Evolutionary conservation across 2,113 vertebrate genomes (phyloP), one percentile per base, ranked within the genome.

Genomic region (Nothoprocta perdicaria): DNA sequence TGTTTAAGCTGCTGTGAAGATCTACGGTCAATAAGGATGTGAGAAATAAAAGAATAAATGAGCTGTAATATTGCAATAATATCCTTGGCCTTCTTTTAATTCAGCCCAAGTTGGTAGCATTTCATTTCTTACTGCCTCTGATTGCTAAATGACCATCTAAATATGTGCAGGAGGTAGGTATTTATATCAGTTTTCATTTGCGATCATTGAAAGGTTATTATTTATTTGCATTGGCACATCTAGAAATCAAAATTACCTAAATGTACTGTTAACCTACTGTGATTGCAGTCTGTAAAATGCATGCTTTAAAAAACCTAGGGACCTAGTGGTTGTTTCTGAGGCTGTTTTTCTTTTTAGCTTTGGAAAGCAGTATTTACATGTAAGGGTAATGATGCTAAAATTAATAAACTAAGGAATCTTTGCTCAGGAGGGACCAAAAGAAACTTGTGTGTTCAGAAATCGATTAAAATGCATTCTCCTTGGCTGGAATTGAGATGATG

Each of bases 381-480:
- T 46, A 84, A 75, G 22, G 24, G 53, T 80, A 81, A 76, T n/a
- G 43, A 50, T 62, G 43, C 41, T 86, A 63, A 86, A 90, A 86
- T 84, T 84, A 86, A 75, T 75, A 72, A 93, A 83, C 48, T 65
- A 66, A 89, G 40, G 58, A 74, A 33, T 78, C 71, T 78, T 68
- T 73, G 33, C 84, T 85, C 26, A 65, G 40, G 61, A 80, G 55
- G 8, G 21, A 63, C 22, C 22, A 1, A 76, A 84, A 90, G 24
- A 89, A 81, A 82, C 67, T 41, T 52, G 2, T 82, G 27, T 90
- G 48, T 81, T 92, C 60, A 84, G 67, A 90, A 79, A 74, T 40
- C 38, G 14, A 84, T 82, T 94, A 74, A 84, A 92, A 90, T 69
- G 22, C 16, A 14, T 90, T 85, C 27, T 82, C 26, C 63, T 88